phyloP scores from a whole-genome alignment of 2,113 vertebrate species.

The Sterrhoptilus dennistouni region DNA sequence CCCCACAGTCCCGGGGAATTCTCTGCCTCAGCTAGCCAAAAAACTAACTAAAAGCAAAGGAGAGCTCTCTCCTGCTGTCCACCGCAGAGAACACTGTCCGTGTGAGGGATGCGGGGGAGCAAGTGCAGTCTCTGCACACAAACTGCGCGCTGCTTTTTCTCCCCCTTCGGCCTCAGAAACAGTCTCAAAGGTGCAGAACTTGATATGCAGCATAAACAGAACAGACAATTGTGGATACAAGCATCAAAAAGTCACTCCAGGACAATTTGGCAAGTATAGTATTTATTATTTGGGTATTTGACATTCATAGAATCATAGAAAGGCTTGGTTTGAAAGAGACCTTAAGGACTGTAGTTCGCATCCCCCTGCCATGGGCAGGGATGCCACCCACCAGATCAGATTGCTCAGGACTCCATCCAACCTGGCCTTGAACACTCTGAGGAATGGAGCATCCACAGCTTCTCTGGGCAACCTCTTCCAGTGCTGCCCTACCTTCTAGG shows the following conservation, averaged over 20 bases:
- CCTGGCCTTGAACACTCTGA: background rate
- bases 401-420: background rate
- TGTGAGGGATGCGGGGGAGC: background rate
- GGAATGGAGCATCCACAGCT: background rate
- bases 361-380: background rate
- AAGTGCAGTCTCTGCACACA: background rate
- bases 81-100: background rate
- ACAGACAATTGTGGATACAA: background rate
- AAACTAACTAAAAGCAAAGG: background rate
- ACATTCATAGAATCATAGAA: background rate
- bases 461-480: background rate
- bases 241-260: background rate
- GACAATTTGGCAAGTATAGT: background rate
- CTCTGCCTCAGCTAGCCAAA: background rate
- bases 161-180: background rate
- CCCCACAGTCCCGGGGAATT: background rate
- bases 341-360: background rate
- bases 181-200: background rate
- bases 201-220: background rate
- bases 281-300: background rate
- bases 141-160: background rate
- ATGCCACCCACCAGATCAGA: background rate
- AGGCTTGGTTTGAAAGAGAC: background rate
- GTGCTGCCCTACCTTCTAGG: background rate
- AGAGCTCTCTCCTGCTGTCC: background rate